Conservation (phyloP, 2,797 vertebrate species). For the Cercopithecus petaurista region DNA sequence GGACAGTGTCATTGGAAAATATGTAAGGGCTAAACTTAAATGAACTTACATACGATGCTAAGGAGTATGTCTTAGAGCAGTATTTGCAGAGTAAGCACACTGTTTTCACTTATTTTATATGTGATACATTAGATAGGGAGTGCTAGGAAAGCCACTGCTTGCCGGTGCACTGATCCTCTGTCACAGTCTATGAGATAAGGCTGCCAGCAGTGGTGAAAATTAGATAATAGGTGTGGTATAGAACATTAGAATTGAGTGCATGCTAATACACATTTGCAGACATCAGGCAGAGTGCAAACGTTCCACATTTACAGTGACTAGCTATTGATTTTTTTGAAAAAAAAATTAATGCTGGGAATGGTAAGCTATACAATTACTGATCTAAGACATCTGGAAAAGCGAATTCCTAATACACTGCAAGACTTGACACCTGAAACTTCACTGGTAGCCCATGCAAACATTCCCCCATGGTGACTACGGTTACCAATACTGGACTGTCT, state of each 20-base stretch:
- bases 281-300: not conserved
- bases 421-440: not conserved
- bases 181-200: not conserved
- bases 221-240: not conserved
- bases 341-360: not conserved
- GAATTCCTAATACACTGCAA: not conserved
- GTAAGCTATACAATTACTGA: not conserved
- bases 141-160: not conserved
- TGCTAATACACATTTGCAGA: not conserved
- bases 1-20: not conserved
- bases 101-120: not conserved
- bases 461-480: not conserved
- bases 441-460: not conserved
- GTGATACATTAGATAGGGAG: not conserved
- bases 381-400: not conserved
- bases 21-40: not conserved
- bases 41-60: not conserved
- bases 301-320: not conserved
- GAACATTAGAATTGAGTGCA: not conserved
- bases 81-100: not conserved
- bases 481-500: not conserved
- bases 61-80: not conserved
- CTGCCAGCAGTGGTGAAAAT: not conserved
- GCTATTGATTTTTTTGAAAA: not conserved
- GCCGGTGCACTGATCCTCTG: not conserved